phyloP scores from a whole-genome alignment of 2,113 vertebrate species.

The Tursiops truncatus region DNA sequence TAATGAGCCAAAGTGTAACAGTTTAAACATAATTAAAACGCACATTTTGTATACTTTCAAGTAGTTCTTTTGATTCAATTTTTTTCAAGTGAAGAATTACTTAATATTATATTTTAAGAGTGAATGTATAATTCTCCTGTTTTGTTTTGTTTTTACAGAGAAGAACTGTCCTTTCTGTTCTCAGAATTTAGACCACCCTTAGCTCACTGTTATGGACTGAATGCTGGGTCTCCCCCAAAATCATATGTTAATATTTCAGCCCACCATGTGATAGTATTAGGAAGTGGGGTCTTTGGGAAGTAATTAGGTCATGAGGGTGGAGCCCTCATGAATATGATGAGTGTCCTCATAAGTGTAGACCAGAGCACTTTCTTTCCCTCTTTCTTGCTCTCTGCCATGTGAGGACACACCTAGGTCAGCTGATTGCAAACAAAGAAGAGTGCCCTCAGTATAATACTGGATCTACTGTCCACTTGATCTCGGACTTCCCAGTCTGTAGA shows the following conservation, averaged over 20 bases:
- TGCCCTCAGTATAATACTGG: not conserved
- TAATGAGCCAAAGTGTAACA: not conserved
- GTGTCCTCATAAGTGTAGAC: not conserved
- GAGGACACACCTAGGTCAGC: not conserved
- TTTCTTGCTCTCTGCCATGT: not conserved
- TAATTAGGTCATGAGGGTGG: not conserved
- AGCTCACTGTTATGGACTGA: not conserved
- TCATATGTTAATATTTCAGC: not conserved
- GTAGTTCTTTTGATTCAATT: not conserved
- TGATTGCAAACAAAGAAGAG: not conserved
- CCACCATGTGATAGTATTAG: not conserved
- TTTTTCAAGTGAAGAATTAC: not conserved
- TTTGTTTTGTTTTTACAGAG: not conserved
- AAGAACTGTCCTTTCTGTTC: not conserved
- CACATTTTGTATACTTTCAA: not conserved
- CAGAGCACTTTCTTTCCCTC: not conserved
- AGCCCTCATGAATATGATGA: not conserved
- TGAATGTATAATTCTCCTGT: not conserved
- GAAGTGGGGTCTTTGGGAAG: not conserved
- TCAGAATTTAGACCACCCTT: not conserved
- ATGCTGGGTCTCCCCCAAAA: not conserved
- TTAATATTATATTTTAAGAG: not conserved
- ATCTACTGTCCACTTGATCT: not conserved
- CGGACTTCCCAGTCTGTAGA: not conserved
- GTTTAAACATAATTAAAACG: not conserved